Percentiles rank a stretch among this genome's conserved stretches.
These are phyloP conservation scores for Villa cingulata DNA, from an alignment of 2,888 invertebrate species.

Conservation along the genomic window DNA sequence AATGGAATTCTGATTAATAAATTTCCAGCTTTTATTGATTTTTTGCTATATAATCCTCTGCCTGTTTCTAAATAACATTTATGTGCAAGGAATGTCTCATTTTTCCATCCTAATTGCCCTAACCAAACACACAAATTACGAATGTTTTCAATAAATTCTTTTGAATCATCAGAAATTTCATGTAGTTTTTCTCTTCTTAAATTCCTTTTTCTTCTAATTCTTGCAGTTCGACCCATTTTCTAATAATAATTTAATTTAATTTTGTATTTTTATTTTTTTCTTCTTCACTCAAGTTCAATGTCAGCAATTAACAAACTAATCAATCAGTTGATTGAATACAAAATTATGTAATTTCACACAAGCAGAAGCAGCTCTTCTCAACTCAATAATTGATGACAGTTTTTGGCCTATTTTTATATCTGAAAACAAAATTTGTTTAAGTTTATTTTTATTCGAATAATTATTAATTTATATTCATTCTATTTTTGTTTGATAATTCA, in stretches of 20 bases:
- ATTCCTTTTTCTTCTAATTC: slow-evolving; percentile 1
- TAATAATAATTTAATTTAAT: not conserved
- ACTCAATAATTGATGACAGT: not conserved
- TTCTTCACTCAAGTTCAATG: not conserved
- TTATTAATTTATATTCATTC: too few species aligned
- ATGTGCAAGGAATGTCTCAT: slow-evolving; percentile 43
- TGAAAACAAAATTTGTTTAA: not conserved
- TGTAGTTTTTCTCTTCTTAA: too few species aligned
- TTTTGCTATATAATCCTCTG: slow-evolving; percentile 56
- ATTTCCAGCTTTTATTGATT: slow-evolving; percentile 41
- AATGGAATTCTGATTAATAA: slow-evolving; percentile 47
- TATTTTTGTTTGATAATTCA: too few species aligned
- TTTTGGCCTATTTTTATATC: not conserved
- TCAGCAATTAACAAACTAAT: not conserved
- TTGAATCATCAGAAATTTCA: not conserved
- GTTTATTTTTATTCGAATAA: too few species aligned
- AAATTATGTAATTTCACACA: not conserved
- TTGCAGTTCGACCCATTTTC: slow-evolving; percentile 9
- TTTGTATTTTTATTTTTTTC: not conserved
- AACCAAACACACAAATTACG: slow-evolving; percentile 15
- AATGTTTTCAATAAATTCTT: not conserved
- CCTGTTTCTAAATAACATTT: slow-evolving; percentile 52
- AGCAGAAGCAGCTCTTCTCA: not conserved
- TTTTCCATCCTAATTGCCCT: slow-evolving; percentile 39
- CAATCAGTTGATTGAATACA: too few species aligned